phyloP scores from a whole-genome alignment of 2,113 vertebrate genomes.

The Chlamydotis undulata region DNA sequence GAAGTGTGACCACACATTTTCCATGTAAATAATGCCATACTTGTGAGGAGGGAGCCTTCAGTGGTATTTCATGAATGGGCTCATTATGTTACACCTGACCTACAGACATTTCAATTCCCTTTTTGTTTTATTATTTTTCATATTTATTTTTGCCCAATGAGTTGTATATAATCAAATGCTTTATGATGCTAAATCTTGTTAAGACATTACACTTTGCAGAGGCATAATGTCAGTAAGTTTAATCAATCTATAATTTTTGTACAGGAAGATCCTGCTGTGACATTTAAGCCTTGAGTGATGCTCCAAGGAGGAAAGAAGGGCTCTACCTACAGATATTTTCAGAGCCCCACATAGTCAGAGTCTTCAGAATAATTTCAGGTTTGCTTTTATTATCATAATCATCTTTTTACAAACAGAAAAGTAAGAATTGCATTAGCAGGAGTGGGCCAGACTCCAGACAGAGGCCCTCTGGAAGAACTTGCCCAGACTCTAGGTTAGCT shows the following conservation, averaged over 20 bases:
- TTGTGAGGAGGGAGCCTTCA: conserved; percentile 48
- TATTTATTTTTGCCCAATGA: conserved; percentile 17
- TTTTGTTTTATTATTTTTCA: conserved; percentile 46
- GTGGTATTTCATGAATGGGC: conserved; percentile 64
- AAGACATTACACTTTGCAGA: conserved; percentile 53
- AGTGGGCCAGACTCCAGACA: conserved; percentile 61
- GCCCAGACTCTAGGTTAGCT: conserved; percentile 69
- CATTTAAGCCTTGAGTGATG: neutral
- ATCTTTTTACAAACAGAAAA: conserved; percentile 68
- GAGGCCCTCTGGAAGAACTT: conserved; percentile 70
- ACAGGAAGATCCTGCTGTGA: neutral
- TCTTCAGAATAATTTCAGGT: conserved; percentile 54
- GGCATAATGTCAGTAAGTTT: conserved; percentile 28
- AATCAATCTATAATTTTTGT: conserved; percentile 13
- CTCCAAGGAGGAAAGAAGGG: neutral
- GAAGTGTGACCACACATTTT: conserved; percentile 63
- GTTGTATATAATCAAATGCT: conserved; percentile 63
- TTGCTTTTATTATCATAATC: conserved; percentile 35
- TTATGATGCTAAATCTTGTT: conserved; percentile 65
- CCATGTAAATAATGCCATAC: conserved; percentile 74
- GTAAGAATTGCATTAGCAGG: conserved; percentile 39
- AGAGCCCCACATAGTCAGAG: conserved; percentile 6
- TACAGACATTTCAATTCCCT: conserved; percentile 58
- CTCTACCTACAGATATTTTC: neutral
- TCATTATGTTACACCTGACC: conserved; percentile 73